Evolutionary conservation across 2,113 vertebrate genomes (phyloP).

Genomic region (Muntiacus reevesi): DNA sequence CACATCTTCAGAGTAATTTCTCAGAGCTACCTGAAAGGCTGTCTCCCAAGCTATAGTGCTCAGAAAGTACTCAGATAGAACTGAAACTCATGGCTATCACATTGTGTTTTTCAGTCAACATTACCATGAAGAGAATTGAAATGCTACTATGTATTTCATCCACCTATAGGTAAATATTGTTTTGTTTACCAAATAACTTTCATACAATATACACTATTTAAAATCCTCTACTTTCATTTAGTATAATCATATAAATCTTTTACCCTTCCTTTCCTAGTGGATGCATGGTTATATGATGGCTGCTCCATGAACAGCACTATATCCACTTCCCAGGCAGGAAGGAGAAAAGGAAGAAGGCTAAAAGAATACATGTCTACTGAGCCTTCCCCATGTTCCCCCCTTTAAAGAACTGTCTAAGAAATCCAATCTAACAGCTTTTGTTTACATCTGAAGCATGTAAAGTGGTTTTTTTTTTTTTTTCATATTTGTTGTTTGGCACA

Average conservation of each 20-base stretch:
- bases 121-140: not conserved
- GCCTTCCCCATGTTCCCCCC: not conserved
- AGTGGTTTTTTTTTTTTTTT: not conserved
- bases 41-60: not conserved
- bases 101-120: not conserved
- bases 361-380: not conserved
- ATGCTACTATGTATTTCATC: not conserved
- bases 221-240: not conserved
- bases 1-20: not conserved
- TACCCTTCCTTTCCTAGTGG: not conserved
- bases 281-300: not conserved
- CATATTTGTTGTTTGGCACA: not conserved
- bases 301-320: not conserved
- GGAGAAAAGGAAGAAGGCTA: not conserved
- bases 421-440: not conserved
- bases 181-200: not conserved
- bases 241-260: not conserved
- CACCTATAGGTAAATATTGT: not conserved
- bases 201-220: not conserved
- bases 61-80: not conserved
- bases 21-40: not conserved
- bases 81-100: not conserved
- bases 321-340: not conserved
- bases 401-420: not conserved
- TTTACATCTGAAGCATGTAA: not conserved